Evolutionary conservation across 2,888 invertebrate genomes (phyloP).

Genomic region (Caenorhabditis drosophilae): DNA sequence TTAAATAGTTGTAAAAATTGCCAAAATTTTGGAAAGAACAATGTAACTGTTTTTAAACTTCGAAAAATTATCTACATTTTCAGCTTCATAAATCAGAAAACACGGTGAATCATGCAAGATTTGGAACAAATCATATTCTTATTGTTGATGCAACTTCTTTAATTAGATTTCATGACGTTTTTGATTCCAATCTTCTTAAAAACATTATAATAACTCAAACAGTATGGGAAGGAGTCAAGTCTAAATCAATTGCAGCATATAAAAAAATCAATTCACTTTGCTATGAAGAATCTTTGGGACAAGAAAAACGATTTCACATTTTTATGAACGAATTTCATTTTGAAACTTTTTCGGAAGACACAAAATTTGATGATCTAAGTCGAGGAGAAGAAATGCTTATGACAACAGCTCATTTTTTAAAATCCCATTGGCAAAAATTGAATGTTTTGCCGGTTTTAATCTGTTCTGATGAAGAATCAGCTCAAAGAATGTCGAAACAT

Average conservation of each 20-base stretch:
- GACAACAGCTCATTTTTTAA: constrained; percentile 36
- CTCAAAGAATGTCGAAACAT: constrained; percentile 20
- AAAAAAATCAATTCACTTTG: constrained; percentile 83
- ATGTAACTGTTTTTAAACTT: not conserved
- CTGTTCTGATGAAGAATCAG: constrained; percentile 43
- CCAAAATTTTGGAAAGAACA: constrained; percentile 27
- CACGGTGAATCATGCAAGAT: constrained; percentile 14
- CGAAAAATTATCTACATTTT: constrained; percentile 1
- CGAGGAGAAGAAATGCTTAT: constrained; percentile 44
- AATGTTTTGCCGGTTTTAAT: constrained; percentile 45
- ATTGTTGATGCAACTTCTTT: constrained; percentile 55
- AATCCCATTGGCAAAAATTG: constrained; percentile 44
- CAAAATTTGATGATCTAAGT: constrained; percentile 36
- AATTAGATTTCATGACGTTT: constrained; percentile 61
- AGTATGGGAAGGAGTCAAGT: constrained; percentile 62
- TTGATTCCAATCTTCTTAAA: constrained; percentile 49
- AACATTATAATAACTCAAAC: constrained; percentile 58
- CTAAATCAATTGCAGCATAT: constrained; percentile 85
- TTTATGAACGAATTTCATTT: constrained; percentile 97
- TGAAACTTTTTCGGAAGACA: constrained; percentile 78
- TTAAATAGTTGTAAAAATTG: constrained; percentile 30
- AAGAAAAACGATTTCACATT: constrained; percentile 78
- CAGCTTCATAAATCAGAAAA: constrained; percentile 13
- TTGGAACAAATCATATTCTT: constrained; percentile 40
- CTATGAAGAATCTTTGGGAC: constrained; percentile 72